Evolutionary conservation across 1,140 invertebrate genomes (phyloP), one percentile per base, ranked within the genome.

Genomic region (Drosophila biarmipes): DNA sequence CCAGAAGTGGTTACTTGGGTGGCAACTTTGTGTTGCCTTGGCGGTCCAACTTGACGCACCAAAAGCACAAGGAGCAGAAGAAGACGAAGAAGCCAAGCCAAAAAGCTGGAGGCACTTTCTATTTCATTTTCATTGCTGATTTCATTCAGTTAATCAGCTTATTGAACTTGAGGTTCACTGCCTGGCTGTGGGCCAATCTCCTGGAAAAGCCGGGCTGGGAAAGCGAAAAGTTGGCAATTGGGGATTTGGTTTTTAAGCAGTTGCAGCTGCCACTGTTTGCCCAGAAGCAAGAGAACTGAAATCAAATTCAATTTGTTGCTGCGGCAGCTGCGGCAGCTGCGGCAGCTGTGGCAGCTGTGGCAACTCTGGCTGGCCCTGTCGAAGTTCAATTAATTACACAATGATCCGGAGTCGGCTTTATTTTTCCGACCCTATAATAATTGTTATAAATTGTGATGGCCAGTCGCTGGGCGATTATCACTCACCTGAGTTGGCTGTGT

Each of bases 71-170:
- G 8, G 2, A 31, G 29, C 8, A 31, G 7, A 10, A 7, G 29
- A 31, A 31, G 29, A 31, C 8, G 29, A 31, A 10, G 51, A 37
- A 51, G 57, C 8, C 21, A 45, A 67, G 62, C 66, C 63, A 68
- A 67, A 48, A 54, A 52, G 48, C 66, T 34, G 40, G 11, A 46
- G 57, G 61, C 73, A 68, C 74, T 77, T 77, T 77, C 52, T 54
- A 68, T 55, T 53, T 79, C 31, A 46, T 59, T 81, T 72, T 53
- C 72, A 68, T 68, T 85, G 76, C 73, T 80, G 80, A 80, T 80
- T 85, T 86, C 78, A 77, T 81, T 85, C 67, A 76, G 80, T 74
- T 87, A 86, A 85, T 85, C 80, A 80, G 80, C 80, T 85, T 85
- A 85, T 85, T 86, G 82, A 86, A 73, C 78, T 85, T 81, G 63